Conservation (phyloP, 2,797 vertebrate genomes). For the Trematomus bernacchii region DNA sequence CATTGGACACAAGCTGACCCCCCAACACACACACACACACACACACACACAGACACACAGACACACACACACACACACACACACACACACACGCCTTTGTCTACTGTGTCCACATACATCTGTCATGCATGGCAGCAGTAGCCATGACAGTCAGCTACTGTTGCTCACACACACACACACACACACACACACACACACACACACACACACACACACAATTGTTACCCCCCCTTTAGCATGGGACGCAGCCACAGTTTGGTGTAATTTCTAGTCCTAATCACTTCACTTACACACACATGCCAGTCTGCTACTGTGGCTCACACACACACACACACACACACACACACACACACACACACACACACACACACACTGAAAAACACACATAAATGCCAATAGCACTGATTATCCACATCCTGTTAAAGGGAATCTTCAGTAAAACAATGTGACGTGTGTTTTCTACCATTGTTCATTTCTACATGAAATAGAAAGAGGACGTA, state of each 20-base stretch:
- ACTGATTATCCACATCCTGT: constrained; percentile 62
- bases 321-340: constrained; percentile 76
- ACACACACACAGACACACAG: too few relatives aligned
- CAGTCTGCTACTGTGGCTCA: too few relatives aligned
- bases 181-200: too few relatives aligned
- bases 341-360: constrained; percentile 20
- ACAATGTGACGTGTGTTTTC: constrained; percentile 23
- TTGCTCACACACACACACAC: constrained; percentile 68
- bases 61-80: too few relatives aligned
- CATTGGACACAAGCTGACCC: too few relatives aligned
- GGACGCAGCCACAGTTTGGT: constrained; percentile 79
- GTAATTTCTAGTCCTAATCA: too few relatives aligned
- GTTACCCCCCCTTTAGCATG: constrained; percentile 64
- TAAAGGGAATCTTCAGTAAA: constrained; percentile 45
- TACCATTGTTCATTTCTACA: constrained; percentile 16
- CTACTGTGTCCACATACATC: constrained; percentile 93
- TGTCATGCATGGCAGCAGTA: constrained; percentile 94
- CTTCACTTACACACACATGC: constrained; percentile 64
- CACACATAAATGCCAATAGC: constrained; percentile 24
- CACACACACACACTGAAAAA: constrained; percentile 15
- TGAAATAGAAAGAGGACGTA: constrained; percentile 7
- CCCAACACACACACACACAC: too few relatives aligned
- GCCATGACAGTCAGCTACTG: constrained; percentile 93
- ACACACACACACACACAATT: too few relatives aligned
- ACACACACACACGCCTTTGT: constrained; percentile 86